Evolutionary conservation across 2,888 invertebrate species (phyloP).

Genomic region (Limnephilus rhombicus): DNA sequence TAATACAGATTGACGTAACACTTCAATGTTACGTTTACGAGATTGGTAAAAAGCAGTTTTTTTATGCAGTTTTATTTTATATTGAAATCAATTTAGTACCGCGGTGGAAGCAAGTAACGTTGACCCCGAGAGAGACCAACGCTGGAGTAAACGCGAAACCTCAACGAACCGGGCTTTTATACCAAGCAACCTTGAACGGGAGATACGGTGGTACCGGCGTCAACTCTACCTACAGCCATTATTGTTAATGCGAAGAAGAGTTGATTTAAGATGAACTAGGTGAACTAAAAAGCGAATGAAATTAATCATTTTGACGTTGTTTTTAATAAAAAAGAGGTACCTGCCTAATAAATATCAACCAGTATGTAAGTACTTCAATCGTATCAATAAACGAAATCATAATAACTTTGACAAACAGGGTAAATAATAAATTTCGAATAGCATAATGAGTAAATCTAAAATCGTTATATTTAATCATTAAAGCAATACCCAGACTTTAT

Average conservation of each 20-base stretch:
- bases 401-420: no score
- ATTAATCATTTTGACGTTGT: neutral
- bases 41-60: neutral
- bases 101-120: constrained; percentile 9
- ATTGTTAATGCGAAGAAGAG: neutral
- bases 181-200: constrained; percentile 14
- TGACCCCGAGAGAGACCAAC: constrained; percentile 16
- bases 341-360: no score
- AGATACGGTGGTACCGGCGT: neutral
- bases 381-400: no score
- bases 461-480: no score
- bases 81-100: neutral
- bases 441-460: no score
- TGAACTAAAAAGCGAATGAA: neutral
- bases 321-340: neutral
- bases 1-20: neutral
- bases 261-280: neutral
- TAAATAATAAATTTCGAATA: no score
- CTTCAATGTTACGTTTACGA: neutral
- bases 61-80: neutral
- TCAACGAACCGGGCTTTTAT: constrained; percentile 13
- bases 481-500: no score
- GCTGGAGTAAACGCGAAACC: constrained; percentile 40
- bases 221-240: neutral
- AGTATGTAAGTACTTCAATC: no score